These are phyloP conservation scores for Cyanoramphus novaezelandiae DNA, from an alignment of 2,113 vertebrate species.

Conservation along the genomic window DNA sequence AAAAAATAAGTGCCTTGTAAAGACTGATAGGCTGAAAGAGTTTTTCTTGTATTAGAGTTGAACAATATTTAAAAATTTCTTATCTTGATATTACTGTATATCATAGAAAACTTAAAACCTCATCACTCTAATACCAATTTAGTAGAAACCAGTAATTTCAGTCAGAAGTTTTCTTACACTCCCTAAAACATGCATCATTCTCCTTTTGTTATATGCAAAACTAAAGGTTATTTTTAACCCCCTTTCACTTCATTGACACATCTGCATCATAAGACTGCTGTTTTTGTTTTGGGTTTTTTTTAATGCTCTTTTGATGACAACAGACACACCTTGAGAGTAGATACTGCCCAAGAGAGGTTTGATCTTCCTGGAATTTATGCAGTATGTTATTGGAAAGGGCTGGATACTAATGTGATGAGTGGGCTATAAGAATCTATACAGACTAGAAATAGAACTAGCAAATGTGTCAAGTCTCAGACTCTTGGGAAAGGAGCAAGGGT, in stretches of 20 bases:
- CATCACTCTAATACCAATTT: not conserved
- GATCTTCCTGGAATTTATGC: not conserved
- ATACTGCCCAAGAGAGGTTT: not conserved
- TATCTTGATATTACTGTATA: not conserved
- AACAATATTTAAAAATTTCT: not conserved
- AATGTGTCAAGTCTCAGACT: not conserved
- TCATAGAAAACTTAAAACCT: not conserved
- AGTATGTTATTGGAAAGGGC: not conserved
- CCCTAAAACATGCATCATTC: not conserved
- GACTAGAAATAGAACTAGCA: not conserved
- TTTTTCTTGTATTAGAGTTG: not conserved
- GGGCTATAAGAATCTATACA: not conserved
- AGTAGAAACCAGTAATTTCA: not conserved
- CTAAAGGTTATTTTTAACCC: not conserved
- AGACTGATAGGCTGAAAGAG: not conserved
- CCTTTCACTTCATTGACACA: not conserved
- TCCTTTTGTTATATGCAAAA: not conserved
- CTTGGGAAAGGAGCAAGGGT: not conserved
- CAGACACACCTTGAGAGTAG: not conserved
- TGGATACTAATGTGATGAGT: not conserved
- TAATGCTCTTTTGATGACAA: not conserved
- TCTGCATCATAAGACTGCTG: not conserved
- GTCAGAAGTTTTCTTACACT: not conserved
- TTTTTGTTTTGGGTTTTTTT: rapidly evolving
- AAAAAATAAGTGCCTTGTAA: not conserved